Evolutionary conservation across 1,140 invertebrate species (phyloP), one percentile per base, ranked within the genome.

Genomic region (Drosophila arawakana): DNA sequence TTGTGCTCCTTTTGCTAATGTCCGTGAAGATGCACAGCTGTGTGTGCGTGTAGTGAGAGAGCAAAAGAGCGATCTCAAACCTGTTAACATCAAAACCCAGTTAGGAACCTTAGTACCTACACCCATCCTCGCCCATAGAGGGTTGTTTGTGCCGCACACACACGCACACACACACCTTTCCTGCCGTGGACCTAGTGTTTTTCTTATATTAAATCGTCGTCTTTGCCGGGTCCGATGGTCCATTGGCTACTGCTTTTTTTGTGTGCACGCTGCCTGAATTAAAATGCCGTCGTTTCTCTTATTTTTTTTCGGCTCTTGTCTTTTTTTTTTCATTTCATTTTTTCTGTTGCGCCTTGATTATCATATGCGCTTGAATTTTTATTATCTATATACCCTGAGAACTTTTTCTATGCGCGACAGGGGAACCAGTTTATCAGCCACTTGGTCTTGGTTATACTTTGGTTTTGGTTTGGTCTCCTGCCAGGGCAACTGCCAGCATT

Each of bases 301-400:
- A 41, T 68, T 39, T 46, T 50, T 50, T 81, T 71, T 78, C 80
- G 43, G 21, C 47, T 49, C 3, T 49, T 11, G 18, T 18, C 18
- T 79, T 86, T 76, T 81, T 81, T 15, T 15, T 85, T 69, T 55
- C 50, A 30, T 30, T 30, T 6, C 25, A 30, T 18, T 76, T 65
- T 84, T 7, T 50, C 2, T 72, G 76, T 76, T 72, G 63, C 63
- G 41, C 79, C 78, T 89, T 91, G 88, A 91, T 91, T 91, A 91
- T 91, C 88, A 91, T 89, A 84, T 80, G 80, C 89, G 88, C 83
- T 91, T 91, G 89, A 89, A 91, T 91, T 91, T 90, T 91, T 91
- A 91, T 91, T 91, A 91, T 91, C 84, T 84, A 83, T 72, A 55
- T 90, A 91, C 89, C 89, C 89, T 91, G 90, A 91, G 90, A 91